Evolutionary conservation across 2,113 vertebrate species (phyloP), one percentile per base, ranked within the genome.

Genomic region (Pyrgilauda ruficollis): DNA sequence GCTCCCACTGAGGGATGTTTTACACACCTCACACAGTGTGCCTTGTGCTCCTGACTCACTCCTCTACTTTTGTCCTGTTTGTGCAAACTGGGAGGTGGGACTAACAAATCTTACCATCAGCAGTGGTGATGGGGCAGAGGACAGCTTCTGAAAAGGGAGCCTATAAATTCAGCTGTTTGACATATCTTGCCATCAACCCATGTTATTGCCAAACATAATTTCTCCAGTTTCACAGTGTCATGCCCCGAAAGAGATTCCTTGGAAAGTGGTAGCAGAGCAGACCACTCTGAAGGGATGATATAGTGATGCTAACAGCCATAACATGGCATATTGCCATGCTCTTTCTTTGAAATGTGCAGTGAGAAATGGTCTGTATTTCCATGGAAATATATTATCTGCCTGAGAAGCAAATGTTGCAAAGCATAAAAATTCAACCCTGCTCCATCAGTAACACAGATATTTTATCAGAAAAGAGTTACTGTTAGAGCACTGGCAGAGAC

Each of bases 291-390:
- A 96, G 63, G 55, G 87, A 76, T 93, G 90, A 94, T 95, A 90
- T 94, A 95, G 70, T 83, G 90, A 96, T 59, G 67, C 59, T 94
- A 96, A 88, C 76, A 94, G 93, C 85, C 88, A 90, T 90, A 96
- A 94, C 85, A 81, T 96, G 96, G 93, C 94, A 84, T 86, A 63
- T 41, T 92, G 94, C 96, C 96, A 94, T 13, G 52, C 50, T 96
- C 68, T 61, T 59, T 52, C 76, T 97, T 89, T 90, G 83, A 97
- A 96, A 95, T 20, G 61, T 62, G 43, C 61, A 89, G 37, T 43
- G 49, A 95, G 73, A 92, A 96, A 96, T 72, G 44, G 76, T 27
- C 85, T 78, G 52, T 75, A 84, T 66, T 90, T 95, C 80, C 44
- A 77, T 87, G 64, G 52, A 41, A 89, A 90, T 95, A 93, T 94